Evolutionary conservation across 35 echinoderm and acorn worm genomes (phyloP).

Genomic region (Acanthaster planci): DNA sequence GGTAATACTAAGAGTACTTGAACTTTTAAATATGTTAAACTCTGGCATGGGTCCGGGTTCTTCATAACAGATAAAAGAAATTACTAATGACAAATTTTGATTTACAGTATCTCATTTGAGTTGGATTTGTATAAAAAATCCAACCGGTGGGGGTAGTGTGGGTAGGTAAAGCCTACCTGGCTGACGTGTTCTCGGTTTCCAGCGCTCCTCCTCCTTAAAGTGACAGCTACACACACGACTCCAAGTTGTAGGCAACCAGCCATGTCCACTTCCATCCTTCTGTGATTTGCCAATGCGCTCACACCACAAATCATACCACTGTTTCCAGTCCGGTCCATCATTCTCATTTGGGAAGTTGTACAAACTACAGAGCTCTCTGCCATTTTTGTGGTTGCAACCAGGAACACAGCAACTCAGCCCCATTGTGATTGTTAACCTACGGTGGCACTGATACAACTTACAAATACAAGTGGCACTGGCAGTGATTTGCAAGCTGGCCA

Average conservation of each 20-base stretch:
- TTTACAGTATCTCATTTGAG: too few relatives aligned
- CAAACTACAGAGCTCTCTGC: conserved; percentile 18
- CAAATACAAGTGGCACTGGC: too few relatives aligned
- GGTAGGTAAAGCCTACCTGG: not conserved
- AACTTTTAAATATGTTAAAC: too few relatives aligned
- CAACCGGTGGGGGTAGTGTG: too few relatives aligned
- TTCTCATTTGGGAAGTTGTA: conserved; percentile 31
- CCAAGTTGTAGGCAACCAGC: conserved; percentile 4
- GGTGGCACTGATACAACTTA: too few relatives aligned
- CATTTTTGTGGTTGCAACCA: conserved; percentile 20
- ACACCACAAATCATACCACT: conserved; percentile 17
- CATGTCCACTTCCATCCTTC: not conserved
- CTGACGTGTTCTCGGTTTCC: conserved; percentile 19
- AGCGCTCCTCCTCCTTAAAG: conserved; percentile 18
- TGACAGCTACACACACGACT: conserved; percentile 6
- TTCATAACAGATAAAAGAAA: too few relatives aligned
- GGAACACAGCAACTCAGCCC: conserved; percentile 20
- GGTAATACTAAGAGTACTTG: too few relatives aligned
- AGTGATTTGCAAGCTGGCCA: not conserved
- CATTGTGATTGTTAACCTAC: too few relatives aligned
- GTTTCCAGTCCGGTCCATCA: conserved; percentile 17
- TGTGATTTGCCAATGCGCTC: conserved; percentile 18
- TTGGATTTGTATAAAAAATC: too few relatives aligned
- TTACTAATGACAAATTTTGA: too few relatives aligned
- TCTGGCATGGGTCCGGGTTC: too few relatives aligned